Percentiles rank a stretch among this genome's conserved stretches.
phyloP scores from a whole-genome alignment of 23 tunicate genomes.

The Oikopleura albicans region DNA sequence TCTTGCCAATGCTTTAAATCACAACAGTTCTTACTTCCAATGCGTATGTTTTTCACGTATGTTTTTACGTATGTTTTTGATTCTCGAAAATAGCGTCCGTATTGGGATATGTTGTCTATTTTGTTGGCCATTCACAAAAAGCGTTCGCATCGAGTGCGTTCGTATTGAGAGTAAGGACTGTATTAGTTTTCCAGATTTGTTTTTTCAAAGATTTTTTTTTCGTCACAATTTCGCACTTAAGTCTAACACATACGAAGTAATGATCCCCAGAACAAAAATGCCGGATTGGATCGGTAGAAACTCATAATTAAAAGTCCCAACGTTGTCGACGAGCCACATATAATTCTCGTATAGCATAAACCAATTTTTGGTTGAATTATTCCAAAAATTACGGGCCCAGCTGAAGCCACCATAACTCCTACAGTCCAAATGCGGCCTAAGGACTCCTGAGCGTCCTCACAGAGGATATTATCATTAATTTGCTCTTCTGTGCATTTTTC shows the following conservation, averaged over 20 bases:
- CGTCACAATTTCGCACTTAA: too few relatives aligned
- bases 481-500: not conserved
- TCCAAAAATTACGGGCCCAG: not conserved
- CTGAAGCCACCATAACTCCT: not conserved
- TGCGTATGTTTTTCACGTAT: not conserved
- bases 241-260: not conserved
- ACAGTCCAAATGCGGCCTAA: not conserved
- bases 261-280: not conserved
- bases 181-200: too few relatives aligned
- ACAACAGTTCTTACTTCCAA: too few relatives aligned
- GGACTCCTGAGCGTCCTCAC: slow-evolving; percentile 19
- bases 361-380: not conserved
- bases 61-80: too few relatives aligned
- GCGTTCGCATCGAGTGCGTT: too few relatives aligned
- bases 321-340: not conserved
- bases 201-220: too few relatives aligned
- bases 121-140: too few relatives aligned
- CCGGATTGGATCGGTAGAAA: not conserved
- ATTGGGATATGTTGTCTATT: too few relatives aligned
- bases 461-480: not conserved
- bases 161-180: too few relatives aligned
- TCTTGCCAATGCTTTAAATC: too few relatives aligned
- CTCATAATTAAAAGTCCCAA: not conserved
- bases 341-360: not conserved
- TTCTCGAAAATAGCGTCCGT: too few relatives aligned